Evolutionary conservation across 2,888 invertebrate genomes (phyloP).

Genomic region (Cynaeus angustus): DNA sequence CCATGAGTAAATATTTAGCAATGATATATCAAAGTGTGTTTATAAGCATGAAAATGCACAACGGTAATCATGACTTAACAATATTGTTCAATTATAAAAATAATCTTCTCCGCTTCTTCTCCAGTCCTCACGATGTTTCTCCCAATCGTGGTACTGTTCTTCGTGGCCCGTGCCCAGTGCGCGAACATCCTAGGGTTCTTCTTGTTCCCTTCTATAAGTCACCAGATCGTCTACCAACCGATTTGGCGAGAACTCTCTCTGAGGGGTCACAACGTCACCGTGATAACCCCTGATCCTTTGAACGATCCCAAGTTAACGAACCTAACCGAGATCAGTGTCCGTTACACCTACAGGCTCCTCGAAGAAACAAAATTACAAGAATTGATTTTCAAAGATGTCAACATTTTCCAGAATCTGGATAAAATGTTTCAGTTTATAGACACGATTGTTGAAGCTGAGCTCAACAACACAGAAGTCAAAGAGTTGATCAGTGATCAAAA

Average conservation of each 20-base stretch:
- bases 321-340: conserved; percentile 64
- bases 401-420: background rate
- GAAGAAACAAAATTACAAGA: background rate
- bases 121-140: no score
- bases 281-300: conserved; percentile 60
- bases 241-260: conserved; percentile 63
- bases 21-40: no score
- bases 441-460: conserved; percentile 44
- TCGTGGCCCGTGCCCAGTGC: conserved; percentile 6
- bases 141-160: background rate
- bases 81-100: no score
- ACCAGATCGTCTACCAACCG: conserved; percentile 48
- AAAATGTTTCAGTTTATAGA: conserved; percentile 10
- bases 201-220: conserved; percentile 40
- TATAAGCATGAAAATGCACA: no score
- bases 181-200: conserved; percentile 35
- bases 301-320: conserved; percentile 54
- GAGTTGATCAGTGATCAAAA: conserved; percentile 15
- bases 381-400: conserved; percentile 26
- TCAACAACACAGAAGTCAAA: conserved; percentile 46
- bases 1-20: no score
- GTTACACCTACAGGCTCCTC: conserved; percentile 18
- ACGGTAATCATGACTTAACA: no score
- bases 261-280: conserved; percentile 63
- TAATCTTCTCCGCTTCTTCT: no score